phyloP scores from a whole-genome alignment of 2,113 vertebrate genomes.

The Prunella himalayana region DNA sequence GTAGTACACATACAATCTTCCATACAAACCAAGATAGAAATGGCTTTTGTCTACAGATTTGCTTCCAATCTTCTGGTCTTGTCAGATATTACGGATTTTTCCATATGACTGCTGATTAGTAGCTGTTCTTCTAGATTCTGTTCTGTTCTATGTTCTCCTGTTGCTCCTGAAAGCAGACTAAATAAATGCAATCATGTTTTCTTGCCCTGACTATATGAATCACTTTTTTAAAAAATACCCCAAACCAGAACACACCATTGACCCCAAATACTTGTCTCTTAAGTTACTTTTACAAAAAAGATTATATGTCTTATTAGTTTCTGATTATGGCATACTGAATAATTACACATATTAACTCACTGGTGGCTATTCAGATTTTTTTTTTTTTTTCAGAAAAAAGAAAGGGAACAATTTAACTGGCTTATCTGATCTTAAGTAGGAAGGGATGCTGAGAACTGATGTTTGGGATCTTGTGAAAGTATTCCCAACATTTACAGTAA shows the following conservation, averaged over 20 bases:
- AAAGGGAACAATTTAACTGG: background rate
- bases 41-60: background rate
- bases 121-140: background rate
- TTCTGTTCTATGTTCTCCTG: background rate
- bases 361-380: background rate
- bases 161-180: background rate
- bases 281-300: background rate
- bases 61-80: background rate
- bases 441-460: background rate
- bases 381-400: background rate
- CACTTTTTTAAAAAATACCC: fast-evolving
- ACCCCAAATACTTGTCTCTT: background rate
- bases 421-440: background rate
- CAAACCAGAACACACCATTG: background rate
- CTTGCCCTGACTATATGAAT: background rate
- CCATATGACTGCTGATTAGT: background rate
- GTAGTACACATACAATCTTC: background rate
- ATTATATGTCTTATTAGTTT: background rate
- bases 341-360: background rate
- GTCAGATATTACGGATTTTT: background rate
- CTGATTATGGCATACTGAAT: background rate
- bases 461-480: background rate
- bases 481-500: background rate
- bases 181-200: background rate
- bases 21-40: background rate